Evolutionary conservation across 2,888 invertebrate species (phyloP).

Genomic region (Biston stratarius): DNA sequence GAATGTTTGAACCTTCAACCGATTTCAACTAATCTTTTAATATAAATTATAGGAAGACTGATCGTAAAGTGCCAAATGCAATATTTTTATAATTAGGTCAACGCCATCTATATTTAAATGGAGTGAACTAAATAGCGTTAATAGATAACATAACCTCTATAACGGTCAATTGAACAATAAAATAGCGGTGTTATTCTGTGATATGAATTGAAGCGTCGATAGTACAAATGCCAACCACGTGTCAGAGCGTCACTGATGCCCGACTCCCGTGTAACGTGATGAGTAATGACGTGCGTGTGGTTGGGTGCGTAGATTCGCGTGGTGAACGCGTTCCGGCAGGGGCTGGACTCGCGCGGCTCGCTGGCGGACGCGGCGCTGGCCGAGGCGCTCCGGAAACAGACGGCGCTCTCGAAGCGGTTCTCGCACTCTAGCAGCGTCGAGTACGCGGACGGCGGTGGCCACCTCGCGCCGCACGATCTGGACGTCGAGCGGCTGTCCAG

Average conservation of each 20-base stretch:
- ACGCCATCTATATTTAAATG: no score
- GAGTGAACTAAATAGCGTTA: no score
- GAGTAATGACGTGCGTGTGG: slow-evolving; percentile 21
- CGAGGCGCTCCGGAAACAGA: slow-evolving; percentile 97
- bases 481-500: slow-evolving; percentile 97
- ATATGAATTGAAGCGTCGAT: neutral
- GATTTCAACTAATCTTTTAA: no score
- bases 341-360: slow-evolving; percentile 98
- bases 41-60: no score
- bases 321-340: slow-evolving; percentile 99
- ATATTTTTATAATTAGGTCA: no score
- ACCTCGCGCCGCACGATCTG: slow-evolving; percentile 95
- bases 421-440: slow-evolving; percentile 96
- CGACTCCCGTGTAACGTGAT: slow-evolving; percentile 18
- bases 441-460: slow-evolving; percentile 93
- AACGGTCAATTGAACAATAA: no score
- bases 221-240: slow-evolving; percentile 29
- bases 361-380: slow-evolving; percentile 96
- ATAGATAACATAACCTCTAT: no score
- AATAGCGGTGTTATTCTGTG: no score
- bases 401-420: slow-evolving; percentile 96
- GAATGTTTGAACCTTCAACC: no score
- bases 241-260: slow-evolving; percentile 47
- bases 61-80: no score
- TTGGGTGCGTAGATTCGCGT: slow-evolving; percentile 97